Evolutionary conservation across 2,797 vertebrate species (phyloP), one percentile per base, ranked within the genome.

Genomic region (Falco cherrug): DNA sequence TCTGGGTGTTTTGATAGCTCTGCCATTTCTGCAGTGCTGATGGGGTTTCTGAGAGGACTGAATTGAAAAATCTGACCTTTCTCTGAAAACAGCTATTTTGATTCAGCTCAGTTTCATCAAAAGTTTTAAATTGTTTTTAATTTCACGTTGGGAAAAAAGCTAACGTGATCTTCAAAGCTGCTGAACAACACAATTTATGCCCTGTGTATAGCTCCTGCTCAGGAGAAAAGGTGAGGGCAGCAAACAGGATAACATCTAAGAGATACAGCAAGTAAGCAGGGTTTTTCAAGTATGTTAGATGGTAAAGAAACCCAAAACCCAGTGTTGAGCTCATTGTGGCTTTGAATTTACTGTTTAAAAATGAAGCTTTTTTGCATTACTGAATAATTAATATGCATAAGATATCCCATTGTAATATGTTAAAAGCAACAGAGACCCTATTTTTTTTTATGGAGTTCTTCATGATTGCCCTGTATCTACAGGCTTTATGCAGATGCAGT

Each of bases 21-120:
- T 94, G 39, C 26, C 51, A 26, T 87, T 91, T 69, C 41, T 86
- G 53, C 50, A 35, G 37, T 47, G 22, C 57, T 83, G 73, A 64
- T 39, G 13, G 28, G 25, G 11, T 9, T 77, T 93, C 83, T 37
- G 28, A 64, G 56, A 71, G 41, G 29, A 28, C 22, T 45, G 61
- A 67, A 78, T 35, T 68, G 48, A 91, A 86, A 86, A 91, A 50
- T 56, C 71, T 94, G 82, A 91, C 79, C 68, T 90, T 93, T 81
- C 28, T 75, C 48, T 84, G 70, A n/a, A 94, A 90, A 33, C 51
- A 70, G 19, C 57, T 81, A 6, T 84, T 94, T 88, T 60, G 53
- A 53, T 68, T 56, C 20, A 64, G 21, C 61, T 81, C 5, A 0
- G 18, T 91, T 91, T 78, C 45, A 14, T 47, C 29, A 64, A 47